Evolutionary conservation across 2,888 invertebrate species (phyloP), one percentile per base, ranked within the genome.

Genomic region (Agelastica alni): DNA sequence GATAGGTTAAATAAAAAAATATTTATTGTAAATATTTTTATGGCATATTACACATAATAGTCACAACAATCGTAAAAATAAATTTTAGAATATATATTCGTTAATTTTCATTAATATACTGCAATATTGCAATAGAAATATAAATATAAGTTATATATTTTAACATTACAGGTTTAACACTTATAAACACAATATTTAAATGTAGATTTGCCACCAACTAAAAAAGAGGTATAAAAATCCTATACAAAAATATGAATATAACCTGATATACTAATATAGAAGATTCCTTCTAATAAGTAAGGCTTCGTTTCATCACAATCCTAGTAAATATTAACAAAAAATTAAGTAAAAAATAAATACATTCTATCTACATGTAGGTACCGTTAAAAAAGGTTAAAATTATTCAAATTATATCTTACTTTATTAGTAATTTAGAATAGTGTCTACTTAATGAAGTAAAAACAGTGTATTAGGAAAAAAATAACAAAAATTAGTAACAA

Each of bases 271-370:
- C 20, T 39, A 48, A 36, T 44, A 31, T 26, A 45, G 26, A 47
- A 39, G 45, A 46, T 53, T 45, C 46, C 45, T 34, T 36, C 36
- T 28, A n/a, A 43, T 45, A 47, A 47, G 52, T 61, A 61, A 59
- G 58, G 61, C 61, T 58, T 46, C 36, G 32, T 57, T 46, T 53
- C 45, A 55, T 60, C 57, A 57, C 60, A 60, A 52, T 55, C 17
- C 32, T 22, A 47, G 26, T 39, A 46, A 20, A 20, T 36, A n/a
- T 48, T 41, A 31, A 30, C 6, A 26, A 26, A 26, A 9, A 26
- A 7, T 26, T n/a, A n/a, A n/a, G n/a, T n/a, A n/a, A n/a, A n/a
- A n/a, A n/a, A n/a, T n/a, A n/a, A n/a, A n/a, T n/a, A n/a, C n/a
- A n/a, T n/a, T n/a, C n/a, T n/a, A n/a, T n/a, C n/a, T n/a, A n/a